Percentiles rank a stretch among this genome's conserved stretches.
phyloP scores from a whole-genome alignment of 2,113 vertebrate species.

The Plecturocebus donacophilus region DNA sequence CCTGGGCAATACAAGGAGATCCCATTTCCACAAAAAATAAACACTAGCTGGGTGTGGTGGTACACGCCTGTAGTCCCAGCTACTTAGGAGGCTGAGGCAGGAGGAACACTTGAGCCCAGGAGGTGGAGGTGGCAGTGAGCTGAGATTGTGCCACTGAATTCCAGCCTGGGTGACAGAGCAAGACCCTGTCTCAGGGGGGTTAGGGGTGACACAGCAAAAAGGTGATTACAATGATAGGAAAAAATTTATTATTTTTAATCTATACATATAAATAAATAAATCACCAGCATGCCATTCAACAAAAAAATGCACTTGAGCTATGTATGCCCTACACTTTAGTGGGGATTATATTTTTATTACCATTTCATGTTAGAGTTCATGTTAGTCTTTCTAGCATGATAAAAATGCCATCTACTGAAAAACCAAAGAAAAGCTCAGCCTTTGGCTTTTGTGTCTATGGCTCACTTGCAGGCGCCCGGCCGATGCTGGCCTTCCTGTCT shows the following conservation, averaged over 20 bases:
- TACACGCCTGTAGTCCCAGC: too few relatives aligned
- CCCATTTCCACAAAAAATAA: too few relatives aligned
- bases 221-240: neutral
- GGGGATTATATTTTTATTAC: neutral
- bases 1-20: too few relatives aligned
- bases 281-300: neutral
- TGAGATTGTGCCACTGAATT: too few relatives aligned
- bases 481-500: neutral
- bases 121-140: too few relatives aligned
- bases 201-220: neutral
- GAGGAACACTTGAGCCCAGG: too few relatives aligned
- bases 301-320: neutral
- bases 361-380: neutral
- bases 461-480: fast-evolving
- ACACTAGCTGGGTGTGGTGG: too few relatives aligned
- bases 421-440: neutral
- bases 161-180: too few relatives aligned
- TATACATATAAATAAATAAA: conserved; percentile 52
- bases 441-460: fast-evolving
- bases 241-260: conserved; percentile 22
- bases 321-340: neutral
- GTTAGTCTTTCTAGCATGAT: neutral
- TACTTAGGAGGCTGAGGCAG: too few relatives aligned
- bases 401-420: neutral
- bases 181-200: too few relatives aligned